These are phyloP conservation scores for Lordiphosa stackelbergi DNA, from an alignment of 1,140 invertebrate genomes.

Conservation along the genomic window DNA sequence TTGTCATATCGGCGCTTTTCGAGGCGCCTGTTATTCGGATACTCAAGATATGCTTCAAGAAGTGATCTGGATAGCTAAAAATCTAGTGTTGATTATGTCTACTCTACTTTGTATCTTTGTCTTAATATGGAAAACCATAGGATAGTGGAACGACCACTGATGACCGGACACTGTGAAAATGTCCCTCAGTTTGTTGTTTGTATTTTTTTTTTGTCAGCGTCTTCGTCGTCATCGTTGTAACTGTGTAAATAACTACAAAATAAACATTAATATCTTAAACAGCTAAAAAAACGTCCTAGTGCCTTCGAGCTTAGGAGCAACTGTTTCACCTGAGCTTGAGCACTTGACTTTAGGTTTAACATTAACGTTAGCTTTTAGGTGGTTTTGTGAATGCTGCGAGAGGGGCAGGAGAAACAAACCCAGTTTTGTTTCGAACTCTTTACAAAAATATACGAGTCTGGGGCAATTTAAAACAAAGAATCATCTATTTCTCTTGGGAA, in stretches of 20 bases:
- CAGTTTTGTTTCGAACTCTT: background rate
- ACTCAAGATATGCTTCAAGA: constrained; percentile 82
- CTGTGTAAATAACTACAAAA: constrained; percentile 3
- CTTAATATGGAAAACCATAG: too few species aligned
- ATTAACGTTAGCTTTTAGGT: too few species aligned
- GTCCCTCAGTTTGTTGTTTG: constrained; percentile 5
- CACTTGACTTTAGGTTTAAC: too few species aligned
- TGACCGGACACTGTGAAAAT: too few species aligned
- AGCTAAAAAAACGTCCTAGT: too few species aligned
- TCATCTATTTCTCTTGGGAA: background rate
- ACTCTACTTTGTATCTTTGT: background rate
- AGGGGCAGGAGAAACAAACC: background rate
- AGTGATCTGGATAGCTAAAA: constrained; percentile 24
- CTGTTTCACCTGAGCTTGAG: too few species aligned
- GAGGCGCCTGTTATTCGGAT: constrained; percentile 88
- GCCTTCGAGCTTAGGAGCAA: too few species aligned
- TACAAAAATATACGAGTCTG: background rate
- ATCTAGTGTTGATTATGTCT: constrained; percentile 10
- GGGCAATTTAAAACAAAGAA: background rate
- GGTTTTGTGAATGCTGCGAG: too few species aligned
- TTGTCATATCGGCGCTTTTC: constrained; percentile 86
- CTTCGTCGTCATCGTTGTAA: constrained; percentile 14
- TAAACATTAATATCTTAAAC: too few species aligned
- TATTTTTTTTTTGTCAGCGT: constrained; percentile 11
- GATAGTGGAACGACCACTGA: too few species aligned